Evolutionary conservation across 2,888 invertebrate species (phyloP).

Genomic region (Acanthosepion pharaonis): DNA sequence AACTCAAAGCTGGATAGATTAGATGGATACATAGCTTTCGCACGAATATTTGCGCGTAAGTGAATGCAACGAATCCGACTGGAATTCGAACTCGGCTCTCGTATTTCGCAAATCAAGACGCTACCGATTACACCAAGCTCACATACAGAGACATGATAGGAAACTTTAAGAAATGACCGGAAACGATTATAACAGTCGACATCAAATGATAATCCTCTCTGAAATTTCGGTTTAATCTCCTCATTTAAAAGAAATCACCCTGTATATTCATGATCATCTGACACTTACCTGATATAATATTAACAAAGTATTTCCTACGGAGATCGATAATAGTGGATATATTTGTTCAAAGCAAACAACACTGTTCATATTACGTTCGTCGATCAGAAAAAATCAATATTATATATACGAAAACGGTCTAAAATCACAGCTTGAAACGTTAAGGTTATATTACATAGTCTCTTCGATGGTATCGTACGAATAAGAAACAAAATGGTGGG

Average conservation of each 20-base stretch:
- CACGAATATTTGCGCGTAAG: no score
- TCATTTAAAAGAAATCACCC: neutral
- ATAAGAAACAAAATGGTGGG: neutral
- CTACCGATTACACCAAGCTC: no score
- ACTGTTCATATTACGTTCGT: neutral
- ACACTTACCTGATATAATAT: neutral
- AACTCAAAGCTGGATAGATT: no score
- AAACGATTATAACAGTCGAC: neutral
- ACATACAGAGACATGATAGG: neutral
- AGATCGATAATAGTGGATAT: neutral
- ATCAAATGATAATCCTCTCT: neutral
- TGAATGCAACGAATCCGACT: no score
- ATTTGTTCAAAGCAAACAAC: neutral
- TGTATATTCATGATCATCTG: constrained; percentile 20
- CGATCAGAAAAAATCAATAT: neutral
- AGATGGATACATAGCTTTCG: no score
- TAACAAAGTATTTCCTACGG: neutral
- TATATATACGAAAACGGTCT: neutral
- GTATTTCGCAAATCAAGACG: no score
- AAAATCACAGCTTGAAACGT: neutral
- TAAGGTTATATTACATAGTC: neutral
- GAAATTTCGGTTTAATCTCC: neutral
- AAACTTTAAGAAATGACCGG: neutral
- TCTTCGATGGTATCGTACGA: neutral
- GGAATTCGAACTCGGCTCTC: no score